phyloP scores from a whole-genome alignment of 2,888 invertebrate genomes.

The Hirtodrosophila trivittata region DNA sequence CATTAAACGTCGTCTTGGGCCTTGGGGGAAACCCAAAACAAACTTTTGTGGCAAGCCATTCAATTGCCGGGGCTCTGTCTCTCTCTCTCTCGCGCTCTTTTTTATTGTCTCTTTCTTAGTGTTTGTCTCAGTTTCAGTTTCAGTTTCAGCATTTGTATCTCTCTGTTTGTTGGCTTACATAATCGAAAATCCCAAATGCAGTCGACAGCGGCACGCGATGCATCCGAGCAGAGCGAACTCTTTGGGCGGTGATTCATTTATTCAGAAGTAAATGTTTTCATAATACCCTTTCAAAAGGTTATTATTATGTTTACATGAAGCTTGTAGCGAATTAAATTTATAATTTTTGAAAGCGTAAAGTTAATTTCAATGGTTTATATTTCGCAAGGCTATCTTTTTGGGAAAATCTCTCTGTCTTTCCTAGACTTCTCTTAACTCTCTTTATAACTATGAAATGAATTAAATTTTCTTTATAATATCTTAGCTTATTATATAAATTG shows the following conservation, averaged over 20 bases:
- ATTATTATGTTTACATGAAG: neutral
- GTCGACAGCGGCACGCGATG: constrained; percentile 53
- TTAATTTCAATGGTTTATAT: too few species aligned
- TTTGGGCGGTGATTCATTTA: constrained; percentile 52
- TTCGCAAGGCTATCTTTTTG: too few species aligned
- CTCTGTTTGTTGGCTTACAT: constrained; percentile 53
- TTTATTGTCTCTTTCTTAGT: neutral
- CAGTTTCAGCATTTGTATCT: constrained; percentile 7
- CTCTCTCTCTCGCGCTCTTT: constrained; percentile 4
- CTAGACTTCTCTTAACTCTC: too few species aligned
- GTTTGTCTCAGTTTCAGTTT: constrained; percentile 23
- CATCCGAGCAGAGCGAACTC: constrained; percentile 41
- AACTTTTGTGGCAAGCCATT: constrained; percentile 47
- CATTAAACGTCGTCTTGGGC: constrained; percentile 49
- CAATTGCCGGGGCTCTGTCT: constrained; percentile 13
- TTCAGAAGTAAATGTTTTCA: neutral
- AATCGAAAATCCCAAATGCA: constrained; percentile 55
- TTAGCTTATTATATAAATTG: too few species aligned
- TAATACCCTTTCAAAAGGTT: neutral
- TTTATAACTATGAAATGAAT: too few species aligned
- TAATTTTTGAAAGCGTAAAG: neutral
- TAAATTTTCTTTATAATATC: too few species aligned
- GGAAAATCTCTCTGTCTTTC: too few species aligned
- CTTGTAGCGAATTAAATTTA: neutral
- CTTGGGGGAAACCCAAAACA: constrained; percentile 72